Percentiles rank a stretch among this genome's conserved stretches.
Evolutionary conservation across 2,888 invertebrate species (phyloP).

Genomic region (Masnerella sp.): DNA sequence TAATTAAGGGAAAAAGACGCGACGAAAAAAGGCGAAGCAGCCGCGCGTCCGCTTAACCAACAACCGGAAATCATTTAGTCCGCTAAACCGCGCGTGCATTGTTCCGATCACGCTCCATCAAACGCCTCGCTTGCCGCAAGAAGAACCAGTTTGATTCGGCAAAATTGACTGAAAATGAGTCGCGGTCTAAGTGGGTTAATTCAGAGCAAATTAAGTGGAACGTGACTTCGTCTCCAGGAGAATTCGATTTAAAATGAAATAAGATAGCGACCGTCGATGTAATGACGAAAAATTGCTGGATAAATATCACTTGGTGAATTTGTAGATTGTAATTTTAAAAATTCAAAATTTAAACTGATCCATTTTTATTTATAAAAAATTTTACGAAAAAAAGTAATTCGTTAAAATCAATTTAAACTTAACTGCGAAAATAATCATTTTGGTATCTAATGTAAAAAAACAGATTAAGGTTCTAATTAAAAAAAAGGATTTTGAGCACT

Average conservation of each 20-base stretch:
- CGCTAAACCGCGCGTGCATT: conserved; percentile 19
- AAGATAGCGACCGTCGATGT: neutral
- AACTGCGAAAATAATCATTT: too few species aligned
- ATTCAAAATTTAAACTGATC: too few species aligned
- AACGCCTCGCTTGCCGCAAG: neutral
- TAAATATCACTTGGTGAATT: too few species aligned
- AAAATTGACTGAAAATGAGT: conserved; percentile 37
- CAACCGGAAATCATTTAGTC: conserved; percentile 41
- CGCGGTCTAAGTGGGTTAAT: conserved; percentile 21
- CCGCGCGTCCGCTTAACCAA: conserved; percentile 18
- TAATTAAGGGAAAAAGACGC: conserved; percentile 46
- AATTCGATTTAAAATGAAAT: conserved; percentile 9
- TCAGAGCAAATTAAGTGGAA: conserved; percentile 23
- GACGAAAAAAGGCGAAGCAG: conserved; percentile 8
- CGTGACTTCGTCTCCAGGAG: conserved; percentile 6
- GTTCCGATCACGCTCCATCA: neutral
- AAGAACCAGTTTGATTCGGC: conserved; percentile 14
- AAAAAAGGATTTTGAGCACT: too few species aligned
- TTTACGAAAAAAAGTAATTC: too few species aligned
- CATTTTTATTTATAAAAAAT: too few species aligned
- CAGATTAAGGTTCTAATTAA: too few species aligned
- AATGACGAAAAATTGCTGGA: too few species aligned
- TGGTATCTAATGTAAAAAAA: too few species aligned
- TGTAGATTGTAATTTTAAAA: too few species aligned
- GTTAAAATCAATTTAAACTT: too few species aligned